Percentiles rank a stretch among this genome's conserved stretches.
Evolutionary conservation across 2,113 vertebrate species (phyloP).

Genomic region (Cricetomys ansorgei): DNA sequence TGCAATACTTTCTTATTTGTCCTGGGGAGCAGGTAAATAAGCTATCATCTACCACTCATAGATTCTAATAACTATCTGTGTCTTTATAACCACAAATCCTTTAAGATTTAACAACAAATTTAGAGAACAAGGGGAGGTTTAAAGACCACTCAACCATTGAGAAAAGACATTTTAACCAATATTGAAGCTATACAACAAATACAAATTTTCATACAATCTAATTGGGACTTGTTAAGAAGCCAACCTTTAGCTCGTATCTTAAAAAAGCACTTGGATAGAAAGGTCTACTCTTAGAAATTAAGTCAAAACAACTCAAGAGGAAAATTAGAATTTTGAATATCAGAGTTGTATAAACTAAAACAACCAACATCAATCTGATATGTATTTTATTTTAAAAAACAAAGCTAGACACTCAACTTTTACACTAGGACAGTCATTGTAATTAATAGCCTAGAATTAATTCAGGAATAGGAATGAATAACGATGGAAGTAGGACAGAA

Average conservation of each 20-base stretch:
- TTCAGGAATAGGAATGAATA: background rate
- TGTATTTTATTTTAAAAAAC: background rate
- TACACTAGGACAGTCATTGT: background rate
- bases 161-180: background rate
- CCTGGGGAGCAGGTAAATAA: background rate
- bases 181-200: too few species aligned
- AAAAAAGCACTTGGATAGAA: too few species aligned
- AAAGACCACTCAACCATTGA: background rate
- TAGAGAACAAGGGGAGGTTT: too few species aligned
- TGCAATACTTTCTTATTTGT: too few species aligned
- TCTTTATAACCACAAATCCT: background rate
- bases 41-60: background rate
- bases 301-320: too few species aligned
- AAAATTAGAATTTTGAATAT: background rate
- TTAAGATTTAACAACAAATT: background rate
- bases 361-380: background rate
- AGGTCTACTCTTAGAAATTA: too few species aligned
- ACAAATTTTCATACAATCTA: too few species aligned
- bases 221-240: too few species aligned
- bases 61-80: background rate
- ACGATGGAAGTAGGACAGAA: background rate
- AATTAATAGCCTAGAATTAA: background rate
- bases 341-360: background rate
- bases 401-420: background rate
- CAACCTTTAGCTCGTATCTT: too few species aligned